phyloP scores from a whole-genome alignment of 2,888 invertebrate species.

The Artemia sinica region DNA sequence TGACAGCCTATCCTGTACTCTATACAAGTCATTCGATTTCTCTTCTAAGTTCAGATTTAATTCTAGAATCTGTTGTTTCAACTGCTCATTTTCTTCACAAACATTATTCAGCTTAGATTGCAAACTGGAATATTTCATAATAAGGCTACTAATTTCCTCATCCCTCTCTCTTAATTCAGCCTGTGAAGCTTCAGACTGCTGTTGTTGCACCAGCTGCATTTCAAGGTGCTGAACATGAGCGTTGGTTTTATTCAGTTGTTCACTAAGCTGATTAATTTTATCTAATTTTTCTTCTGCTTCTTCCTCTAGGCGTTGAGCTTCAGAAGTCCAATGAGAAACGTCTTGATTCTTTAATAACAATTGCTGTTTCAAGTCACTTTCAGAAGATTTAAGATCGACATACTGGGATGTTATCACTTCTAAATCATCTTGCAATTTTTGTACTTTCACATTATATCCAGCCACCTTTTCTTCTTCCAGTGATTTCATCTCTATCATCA shows the following conservation, averaged over 20 bases:
- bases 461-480: background rate
- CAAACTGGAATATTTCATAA: slow-evolving; percentile 4
- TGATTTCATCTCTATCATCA: background rate
- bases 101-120: background rate
- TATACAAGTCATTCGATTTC: background rate
- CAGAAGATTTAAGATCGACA: background rate
- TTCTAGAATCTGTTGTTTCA: background rate
- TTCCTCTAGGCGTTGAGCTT: slow-evolving; percentile 1
- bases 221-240: background rate
- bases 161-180: slow-evolving; percentile 10
- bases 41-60: background rate
- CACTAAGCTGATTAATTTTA: background rate
- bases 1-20: background rate
- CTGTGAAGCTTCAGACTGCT: background rate
- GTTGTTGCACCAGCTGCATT: background rate
- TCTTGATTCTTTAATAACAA: slow-evolving; percentile 8
- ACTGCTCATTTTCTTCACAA: background rate
- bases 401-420: background rate
- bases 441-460: background rate
- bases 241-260: background rate
- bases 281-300: background rate
- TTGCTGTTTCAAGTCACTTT: background rate
- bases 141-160: slow-evolving; percentile 7
- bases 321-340: background rate
- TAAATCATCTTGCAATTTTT: background rate